Percentiles rank a stretch among this genome's conserved stretches.
Conservation (phyloP, 2,113 vertebrate genomes). For the Anas platyrhynchos region DNA sequence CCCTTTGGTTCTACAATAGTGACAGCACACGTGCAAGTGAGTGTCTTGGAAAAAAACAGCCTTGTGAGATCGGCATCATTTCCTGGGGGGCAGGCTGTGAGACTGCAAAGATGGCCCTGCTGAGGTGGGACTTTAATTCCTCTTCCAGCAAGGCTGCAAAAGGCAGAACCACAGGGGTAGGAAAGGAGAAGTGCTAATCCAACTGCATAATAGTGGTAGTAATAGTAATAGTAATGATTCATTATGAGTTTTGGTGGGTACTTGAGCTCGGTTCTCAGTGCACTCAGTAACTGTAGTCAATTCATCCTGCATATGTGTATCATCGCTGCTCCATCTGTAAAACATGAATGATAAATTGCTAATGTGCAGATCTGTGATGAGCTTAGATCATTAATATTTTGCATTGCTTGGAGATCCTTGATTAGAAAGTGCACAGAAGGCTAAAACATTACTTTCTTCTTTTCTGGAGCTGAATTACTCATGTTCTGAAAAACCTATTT, state of each 20-base stretch:
- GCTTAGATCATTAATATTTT: not conserved
- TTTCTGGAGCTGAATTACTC: constrained; percentile 49
- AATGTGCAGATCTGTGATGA: not conserved
- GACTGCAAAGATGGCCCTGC: not conserved
- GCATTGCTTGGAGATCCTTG: constrained; percentile 12
- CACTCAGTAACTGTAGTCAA: not conserved
- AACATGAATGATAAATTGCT: not conserved
- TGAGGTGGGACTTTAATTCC: not conserved
- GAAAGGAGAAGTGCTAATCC: not conserved
- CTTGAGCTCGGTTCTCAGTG: not conserved
- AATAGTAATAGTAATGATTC: not conserved
- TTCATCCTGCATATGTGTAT: fast-evolving
- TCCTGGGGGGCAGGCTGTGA: not conserved
- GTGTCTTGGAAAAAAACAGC: not conserved
- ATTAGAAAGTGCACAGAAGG: not conserved
- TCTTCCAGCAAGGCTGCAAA: not conserved
- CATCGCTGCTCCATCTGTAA: not conserved
- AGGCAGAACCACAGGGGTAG: not conserved
- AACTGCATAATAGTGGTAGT: not conserved
- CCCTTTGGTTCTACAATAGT: not conserved
- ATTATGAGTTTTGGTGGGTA: not conserved
- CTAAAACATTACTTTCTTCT: constrained; percentile 3
- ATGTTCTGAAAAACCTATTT: constrained; percentile 17
- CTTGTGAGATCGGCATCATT: not conserved
- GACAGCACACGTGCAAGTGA: not conserved